Percentiles rank a stretch among this genome's conserved stretches.
Evolutionary conservation across 2,113 vertebrate genomes (phyloP).

Genomic region (Oryzias celebensis): DNA sequence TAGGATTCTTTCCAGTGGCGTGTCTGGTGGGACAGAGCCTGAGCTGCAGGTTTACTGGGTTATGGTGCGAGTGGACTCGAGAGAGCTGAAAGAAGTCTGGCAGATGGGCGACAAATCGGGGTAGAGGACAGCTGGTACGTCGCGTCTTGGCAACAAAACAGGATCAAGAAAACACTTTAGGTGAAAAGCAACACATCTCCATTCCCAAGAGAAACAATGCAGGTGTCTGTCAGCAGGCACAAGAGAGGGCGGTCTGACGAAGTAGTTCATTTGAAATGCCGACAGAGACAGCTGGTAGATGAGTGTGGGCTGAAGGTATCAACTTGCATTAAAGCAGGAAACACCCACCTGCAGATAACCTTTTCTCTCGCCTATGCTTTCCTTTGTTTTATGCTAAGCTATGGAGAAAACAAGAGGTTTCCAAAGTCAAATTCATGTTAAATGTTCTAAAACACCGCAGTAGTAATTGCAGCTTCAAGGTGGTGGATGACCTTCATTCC

Average conservation of each 20-base stretch:
- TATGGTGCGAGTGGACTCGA: slow-evolving; percentile 16
- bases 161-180: slow-evolving; percentile 4
- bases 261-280: slow-evolving; percentile 36
- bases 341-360: slow-evolving; percentile 6
- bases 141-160: slow-evolving; percentile 17
- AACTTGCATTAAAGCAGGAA: slow-evolving; percentile 19
- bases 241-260: slow-evolving; percentile 14
- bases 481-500: no score
- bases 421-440: no score
- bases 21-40: slow-evolving; percentile 43
- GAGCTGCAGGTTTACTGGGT: slow-evolving; percentile 38
- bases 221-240: slow-evolving; percentile 36
- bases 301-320: slow-evolving; percentile 20
- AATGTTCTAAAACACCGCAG: no score
- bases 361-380: not conserved
- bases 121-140: slow-evolving; percentile 58
- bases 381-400: not conserved
- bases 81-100: slow-evolving; percentile 28
- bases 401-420: not conserved
- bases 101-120: slow-evolving; percentile 62
- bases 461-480: no score
- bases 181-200: slow-evolving; percentile 27
- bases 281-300: slow-evolving; percentile 53
- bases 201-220: slow-evolving; percentile 30
- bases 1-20: slow-evolving; percentile 64